These are phyloP conservation scores for Oncorhynchus clarkii DNA, from an alignment of 2,113 vertebrate genomes.

Conservation along the genomic window DNA sequence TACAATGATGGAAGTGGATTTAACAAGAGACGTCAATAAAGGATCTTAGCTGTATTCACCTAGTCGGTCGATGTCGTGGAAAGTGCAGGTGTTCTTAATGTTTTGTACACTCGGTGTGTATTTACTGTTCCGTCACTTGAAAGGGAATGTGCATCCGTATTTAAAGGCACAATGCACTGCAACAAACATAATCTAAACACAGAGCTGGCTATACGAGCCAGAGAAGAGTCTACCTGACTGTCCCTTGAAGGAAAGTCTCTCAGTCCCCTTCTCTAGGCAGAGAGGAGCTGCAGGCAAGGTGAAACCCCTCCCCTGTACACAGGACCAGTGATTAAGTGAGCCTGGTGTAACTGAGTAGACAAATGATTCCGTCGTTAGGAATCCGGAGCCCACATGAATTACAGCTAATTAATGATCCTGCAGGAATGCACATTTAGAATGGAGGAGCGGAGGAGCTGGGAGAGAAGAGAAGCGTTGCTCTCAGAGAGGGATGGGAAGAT, in stretches of 20 bases:
- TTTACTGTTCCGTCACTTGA: no score
- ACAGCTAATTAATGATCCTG: slow-evolving; percentile 33
- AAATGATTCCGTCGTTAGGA: slow-evolving; percentile 38
- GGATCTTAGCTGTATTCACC: no score
- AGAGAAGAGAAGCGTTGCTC: slow-evolving; percentile 19
- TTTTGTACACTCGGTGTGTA: no score
- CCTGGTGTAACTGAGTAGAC: slow-evolving; percentile 23
- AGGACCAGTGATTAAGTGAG: slow-evolving; percentile 13
- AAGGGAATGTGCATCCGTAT: no score
- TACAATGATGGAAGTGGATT: no score
- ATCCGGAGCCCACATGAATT: slow-evolving; percentile 30
- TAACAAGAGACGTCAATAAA: no score
- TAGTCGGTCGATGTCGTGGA: no score
- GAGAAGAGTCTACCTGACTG: neutral
- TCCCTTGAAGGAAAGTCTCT: neutral
- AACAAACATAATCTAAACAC: no score
- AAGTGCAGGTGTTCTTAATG: no score
- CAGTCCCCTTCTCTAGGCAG: neutral
- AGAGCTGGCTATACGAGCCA: no score
- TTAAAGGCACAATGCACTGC: no score
- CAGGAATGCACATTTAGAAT: slow-evolving; percentile 33
- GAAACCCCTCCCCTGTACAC: slow-evolving; percentile 21
- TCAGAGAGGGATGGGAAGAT: neutral
- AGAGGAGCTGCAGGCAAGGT: slow-evolving; percentile 18
- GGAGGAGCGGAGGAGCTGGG: neutral